Evolutionary conservation across 2,113 vertebrate genomes (phyloP).

Genomic region (Oreochromis spilurus): DNA sequence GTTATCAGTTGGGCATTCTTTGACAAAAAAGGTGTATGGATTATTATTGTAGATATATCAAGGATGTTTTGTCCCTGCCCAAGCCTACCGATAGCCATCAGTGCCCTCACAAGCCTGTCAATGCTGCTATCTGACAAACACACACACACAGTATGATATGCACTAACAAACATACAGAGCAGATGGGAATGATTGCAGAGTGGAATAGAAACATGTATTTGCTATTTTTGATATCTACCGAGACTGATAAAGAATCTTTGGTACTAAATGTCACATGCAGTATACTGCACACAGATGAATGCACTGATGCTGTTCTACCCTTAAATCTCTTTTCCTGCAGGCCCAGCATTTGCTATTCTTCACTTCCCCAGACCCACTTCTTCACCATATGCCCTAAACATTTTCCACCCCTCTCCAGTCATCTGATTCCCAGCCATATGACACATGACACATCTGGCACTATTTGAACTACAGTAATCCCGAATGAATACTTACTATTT

Average conservation of each 20-base stretch:
- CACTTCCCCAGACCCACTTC: background rate
- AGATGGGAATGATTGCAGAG: background rate
- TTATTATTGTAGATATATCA: conserved; percentile 20
- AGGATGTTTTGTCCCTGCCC: conserved; percentile 1
- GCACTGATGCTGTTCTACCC: background rate
- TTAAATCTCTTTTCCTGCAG: background rate
- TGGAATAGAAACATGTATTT: background rate
- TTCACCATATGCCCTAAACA: background rate
- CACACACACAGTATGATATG: background rate
- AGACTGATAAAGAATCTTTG: background rate
- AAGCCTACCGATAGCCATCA: conserved; percentile 1
- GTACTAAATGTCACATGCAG: background rate
- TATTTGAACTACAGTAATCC: background rate
- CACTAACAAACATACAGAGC: background rate
- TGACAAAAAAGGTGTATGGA: background rate
- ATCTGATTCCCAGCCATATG: background rate
- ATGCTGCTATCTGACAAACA: conserved; percentile 1
- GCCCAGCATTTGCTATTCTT: background rate
- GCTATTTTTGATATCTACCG: background rate
- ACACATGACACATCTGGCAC: background rate
- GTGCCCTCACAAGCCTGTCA: background rate
- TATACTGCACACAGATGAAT: background rate
- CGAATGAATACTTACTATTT: background rate
- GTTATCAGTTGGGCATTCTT: conserved; percentile 5
- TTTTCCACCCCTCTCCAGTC: background rate